A percentile compares a stretch with the other conserved stretches of the same genome.
phyloP scores from a whole-genome alignment of 2,113 vertebrate species.

The Columba livia region DNA sequence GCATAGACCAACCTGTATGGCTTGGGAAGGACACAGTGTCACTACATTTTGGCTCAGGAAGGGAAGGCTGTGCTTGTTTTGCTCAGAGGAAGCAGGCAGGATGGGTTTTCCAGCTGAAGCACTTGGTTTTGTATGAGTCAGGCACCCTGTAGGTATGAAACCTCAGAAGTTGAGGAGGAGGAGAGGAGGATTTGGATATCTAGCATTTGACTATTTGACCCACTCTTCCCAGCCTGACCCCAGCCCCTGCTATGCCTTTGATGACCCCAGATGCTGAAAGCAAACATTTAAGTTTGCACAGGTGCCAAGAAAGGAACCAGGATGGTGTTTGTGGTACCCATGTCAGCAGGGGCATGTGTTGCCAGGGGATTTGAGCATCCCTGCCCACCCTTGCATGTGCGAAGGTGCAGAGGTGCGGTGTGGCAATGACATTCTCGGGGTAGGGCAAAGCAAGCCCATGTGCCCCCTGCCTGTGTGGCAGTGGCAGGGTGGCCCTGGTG shows the following conservation, averaged over 20 bases:
- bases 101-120: not conserved
- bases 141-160: not conserved
- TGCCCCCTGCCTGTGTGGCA: not conserved
- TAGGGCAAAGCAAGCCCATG: fast-evolving
- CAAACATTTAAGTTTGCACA: not conserved
- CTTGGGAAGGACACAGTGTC: not conserved
- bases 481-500: not conserved
- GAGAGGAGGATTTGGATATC: not conserved
- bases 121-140: not conserved
- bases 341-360: not conserved
- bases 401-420: not conserved
- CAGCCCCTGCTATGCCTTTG: not conserved
- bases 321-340: not conserved
- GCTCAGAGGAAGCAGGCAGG: not conserved
- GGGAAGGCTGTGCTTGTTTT: not conserved
- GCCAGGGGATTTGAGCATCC: not conserved
- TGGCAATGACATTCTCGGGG: not conserved
- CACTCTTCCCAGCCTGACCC: not conserved
- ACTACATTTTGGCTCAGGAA: not conserved
- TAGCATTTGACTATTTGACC: not conserved
- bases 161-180: not conserved
- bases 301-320: not conserved
- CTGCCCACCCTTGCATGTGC: fast-evolving
- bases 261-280: not conserved
- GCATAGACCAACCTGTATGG: not conserved